Conservation (phyloP, 2,888 invertebrate species). For the Drosophila demipolita region DNA sequence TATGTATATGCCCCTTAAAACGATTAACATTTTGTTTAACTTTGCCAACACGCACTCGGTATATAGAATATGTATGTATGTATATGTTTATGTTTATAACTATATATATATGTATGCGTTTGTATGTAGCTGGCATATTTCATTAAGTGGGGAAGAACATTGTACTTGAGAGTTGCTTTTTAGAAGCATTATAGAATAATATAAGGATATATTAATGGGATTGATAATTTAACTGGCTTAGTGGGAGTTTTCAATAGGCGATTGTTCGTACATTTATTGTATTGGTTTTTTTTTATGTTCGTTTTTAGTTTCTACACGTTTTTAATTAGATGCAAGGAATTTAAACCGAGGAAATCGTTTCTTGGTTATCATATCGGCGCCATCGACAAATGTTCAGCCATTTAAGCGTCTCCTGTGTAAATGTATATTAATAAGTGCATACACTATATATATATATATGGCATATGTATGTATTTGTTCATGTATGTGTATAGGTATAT, state of each 20-base stretch:
- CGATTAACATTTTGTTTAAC: conserved; percentile 26
- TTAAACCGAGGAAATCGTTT: conserved; percentile 44
- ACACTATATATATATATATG: conserved; percentile 1
- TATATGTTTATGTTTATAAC: conserved; percentile 7
- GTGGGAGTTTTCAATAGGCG: conserved; percentile 62
- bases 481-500: conserved; percentile 30
- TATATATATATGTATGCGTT: conserved; percentile 18
- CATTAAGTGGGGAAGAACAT: conserved; percentile 68
- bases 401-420: conserved; percentile 18
- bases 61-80: conserved; percentile 18
- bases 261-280: conserved; percentile 74
- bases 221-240: conserved; percentile 26
- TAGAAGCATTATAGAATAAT: conserved; percentile 20
- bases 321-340: conserved; percentile 48
- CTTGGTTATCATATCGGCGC: conserved; percentile 43
- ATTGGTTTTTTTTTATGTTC: conserved; percentile 35
- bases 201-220: conserved; percentile 7
- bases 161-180: conserved; percentile 55
- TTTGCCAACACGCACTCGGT: conserved; percentile 14
- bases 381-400: conserved; percentile 37
- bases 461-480: conserved; percentile 26
- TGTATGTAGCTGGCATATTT: conserved; percentile 38
- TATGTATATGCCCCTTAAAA: conserved; percentile 19
- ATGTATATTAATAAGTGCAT: conserved; percentile 19
- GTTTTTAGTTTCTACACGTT: conserved; percentile 33